Evolutionary conservation across 1,140 invertebrate species (phyloP).

Genomic region (Hypothenemus hampei): DNA sequence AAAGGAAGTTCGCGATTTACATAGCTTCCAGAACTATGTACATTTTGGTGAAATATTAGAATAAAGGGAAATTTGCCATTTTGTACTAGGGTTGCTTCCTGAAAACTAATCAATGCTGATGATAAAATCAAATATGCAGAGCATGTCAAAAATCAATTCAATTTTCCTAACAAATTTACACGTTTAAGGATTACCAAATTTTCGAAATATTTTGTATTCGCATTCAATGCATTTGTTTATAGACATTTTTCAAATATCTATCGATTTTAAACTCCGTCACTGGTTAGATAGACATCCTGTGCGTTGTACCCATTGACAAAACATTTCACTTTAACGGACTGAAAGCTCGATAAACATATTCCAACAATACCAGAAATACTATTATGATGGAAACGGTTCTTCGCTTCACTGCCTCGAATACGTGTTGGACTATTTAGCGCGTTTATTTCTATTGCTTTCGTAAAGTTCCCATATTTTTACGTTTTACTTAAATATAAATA

Average conservation of each 20-base stretch:
- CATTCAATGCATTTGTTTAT: not conserved
- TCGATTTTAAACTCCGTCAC: not conserved
- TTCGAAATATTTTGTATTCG: not conserved
- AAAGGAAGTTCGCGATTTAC: too few species aligned
- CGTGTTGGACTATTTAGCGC: too few species aligned
- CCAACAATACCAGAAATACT: not conserved
- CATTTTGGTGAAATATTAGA: too few species aligned
- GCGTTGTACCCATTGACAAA: not conserved
- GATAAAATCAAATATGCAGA: not conserved
- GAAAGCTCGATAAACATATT: slow-evolving; percentile 1
- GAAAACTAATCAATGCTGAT: too few species aligned
- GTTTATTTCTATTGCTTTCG: too few species aligned
- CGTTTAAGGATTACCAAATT: not conserved
- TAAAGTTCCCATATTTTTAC: too few species aligned
- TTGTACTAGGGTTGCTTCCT: too few species aligned
- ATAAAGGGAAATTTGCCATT: too few species aligned
- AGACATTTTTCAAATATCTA: not conserved
- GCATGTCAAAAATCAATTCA: not conserved
- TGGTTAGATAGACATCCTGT: too few species aligned
- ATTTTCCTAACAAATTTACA: not conserved
- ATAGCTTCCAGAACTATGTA: too few species aligned
- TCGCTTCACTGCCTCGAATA: slow-evolving; percentile 4
- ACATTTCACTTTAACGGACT: slow-evolving; percentile 1
- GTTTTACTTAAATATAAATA: too few species aligned
- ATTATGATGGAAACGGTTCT: slow-evolving; percentile 14